Conservation (phyloP, 2,113 vertebrate genomes). For the Tautogolabrus adspersus region DNA sequence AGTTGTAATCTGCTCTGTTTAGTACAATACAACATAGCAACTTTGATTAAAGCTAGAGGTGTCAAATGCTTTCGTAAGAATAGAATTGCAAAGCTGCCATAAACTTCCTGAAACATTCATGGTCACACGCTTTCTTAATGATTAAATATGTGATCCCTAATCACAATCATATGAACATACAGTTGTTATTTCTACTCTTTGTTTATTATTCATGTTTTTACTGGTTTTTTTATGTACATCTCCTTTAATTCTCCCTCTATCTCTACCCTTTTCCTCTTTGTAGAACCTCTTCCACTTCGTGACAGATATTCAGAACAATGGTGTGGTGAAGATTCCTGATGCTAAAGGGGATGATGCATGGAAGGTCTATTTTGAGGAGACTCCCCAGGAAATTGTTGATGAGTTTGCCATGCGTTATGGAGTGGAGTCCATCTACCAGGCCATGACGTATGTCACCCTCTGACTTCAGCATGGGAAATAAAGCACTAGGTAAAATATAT, state of each 20-base stretch:
- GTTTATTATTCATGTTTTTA: background rate
- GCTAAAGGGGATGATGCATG: constrained; percentile 98
- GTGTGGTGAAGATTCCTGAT: constrained; percentile 96
- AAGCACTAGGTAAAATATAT: background rate
- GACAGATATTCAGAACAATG: constrained; percentile 97
- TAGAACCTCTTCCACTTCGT: constrained; percentile 98
- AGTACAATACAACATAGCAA: constrained; percentile 31
- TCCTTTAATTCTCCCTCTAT: background rate
- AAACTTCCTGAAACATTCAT: background rate
- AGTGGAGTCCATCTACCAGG: constrained; percentile 99
- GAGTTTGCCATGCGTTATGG: constrained; percentile 99
- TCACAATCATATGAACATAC: no score
- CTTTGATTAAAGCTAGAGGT: constrained; percentile 8
- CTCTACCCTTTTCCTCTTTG: background rate
- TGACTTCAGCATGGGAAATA: background rate
- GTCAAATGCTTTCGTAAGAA: background rate
- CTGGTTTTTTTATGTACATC: background rate
- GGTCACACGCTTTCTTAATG: background rate
- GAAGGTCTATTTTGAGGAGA: constrained; percentile 99
- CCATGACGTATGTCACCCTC: constrained; percentile 93
- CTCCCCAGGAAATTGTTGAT: constrained; percentile 97
- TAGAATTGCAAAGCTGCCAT: background rate
- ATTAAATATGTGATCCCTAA: background rate
- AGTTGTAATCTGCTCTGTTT: constrained; percentile 9
- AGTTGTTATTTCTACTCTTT: background rate